Percentiles rank a stretch among this genome's conserved stretches.
Evolutionary conservation across 2,888 invertebrate species (phyloP).

Genomic region (Aspidapion aeneum): DNA sequence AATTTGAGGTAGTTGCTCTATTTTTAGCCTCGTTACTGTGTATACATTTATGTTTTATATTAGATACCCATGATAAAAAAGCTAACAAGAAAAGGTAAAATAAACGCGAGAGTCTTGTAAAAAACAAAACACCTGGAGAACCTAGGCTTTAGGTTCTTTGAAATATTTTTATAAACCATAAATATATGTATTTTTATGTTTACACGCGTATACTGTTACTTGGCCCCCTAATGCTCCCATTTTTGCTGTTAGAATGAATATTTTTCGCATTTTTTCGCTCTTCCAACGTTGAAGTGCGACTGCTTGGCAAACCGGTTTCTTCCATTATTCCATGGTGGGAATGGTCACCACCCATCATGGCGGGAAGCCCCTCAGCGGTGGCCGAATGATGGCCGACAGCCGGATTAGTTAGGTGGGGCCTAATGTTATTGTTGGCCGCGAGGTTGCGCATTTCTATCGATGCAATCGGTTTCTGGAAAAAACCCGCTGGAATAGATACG

Average conservation of each 20-base stretch:
- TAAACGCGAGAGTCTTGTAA: too few relatives aligned
- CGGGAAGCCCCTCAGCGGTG: not conserved
- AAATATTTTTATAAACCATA: too few relatives aligned
- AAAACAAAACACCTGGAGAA: too few relatives aligned
- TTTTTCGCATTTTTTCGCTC: not conserved
- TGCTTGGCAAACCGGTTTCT: not conserved
- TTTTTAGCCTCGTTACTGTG: too few relatives aligned
- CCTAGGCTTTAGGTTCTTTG: too few relatives aligned
- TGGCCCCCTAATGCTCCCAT: not conserved
- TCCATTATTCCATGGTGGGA: not conserved
- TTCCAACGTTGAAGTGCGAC: not conserved
- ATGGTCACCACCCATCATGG: not conserved
- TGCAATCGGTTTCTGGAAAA: conserved; percentile 53
- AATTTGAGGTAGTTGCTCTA: too few relatives aligned
- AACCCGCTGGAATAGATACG: conserved; percentile 50
- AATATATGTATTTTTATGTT: too few relatives aligned
- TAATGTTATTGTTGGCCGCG: conserved; percentile 56
- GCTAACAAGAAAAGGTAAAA: too few relatives aligned
- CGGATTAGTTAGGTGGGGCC: conserved; percentile 32
- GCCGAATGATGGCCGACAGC: conserved; percentile 7
- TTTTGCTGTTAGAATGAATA: not conserved
- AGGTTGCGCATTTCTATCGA: conserved; percentile 64
- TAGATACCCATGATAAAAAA: too few relatives aligned
- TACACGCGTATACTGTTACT: not conserved
- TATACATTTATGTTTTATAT: too few relatives aligned